Evolutionary conservation across 2,888 invertebrate genomes (phyloP), one percentile per base, ranked within the genome.

Genomic region (Sphaeridia pumilis): DNA sequence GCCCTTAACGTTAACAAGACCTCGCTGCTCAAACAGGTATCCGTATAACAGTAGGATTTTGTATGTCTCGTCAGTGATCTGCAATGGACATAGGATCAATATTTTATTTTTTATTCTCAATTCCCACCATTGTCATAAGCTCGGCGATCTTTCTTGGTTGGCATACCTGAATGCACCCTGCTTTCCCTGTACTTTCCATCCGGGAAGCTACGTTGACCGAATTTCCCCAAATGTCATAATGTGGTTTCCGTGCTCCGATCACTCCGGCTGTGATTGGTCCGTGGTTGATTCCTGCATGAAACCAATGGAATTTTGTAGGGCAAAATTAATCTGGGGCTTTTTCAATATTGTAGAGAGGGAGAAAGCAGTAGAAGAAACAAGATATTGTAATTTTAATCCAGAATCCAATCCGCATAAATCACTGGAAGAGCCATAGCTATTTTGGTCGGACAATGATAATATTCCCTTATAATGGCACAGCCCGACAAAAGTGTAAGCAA

Each of bases 121-220:
- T 34, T 7, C 17, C 20, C 14, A 35, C 21, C 24, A n/a, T 26
- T 24, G 21, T 21, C 22, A 46, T 10, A 46, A 28, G 21, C 36
- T 26, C 26, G 7, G 25, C 14, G 45, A 56, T 56, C 49, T 58
- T 57, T 28, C 58, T 58, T 25, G 58, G 57, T 14, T 21, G 12
- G 22, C 4, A 72, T 67, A 90, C 92, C 82, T 94, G 90, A 67
- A 92, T 86, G 64, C 84, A 87, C 4, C 90, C 90, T 50, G 89
- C 89, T 74, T 90, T 92, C 57, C 95, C 95, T 0, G 94, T 94
- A 68, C 90, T 92, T 70, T 97, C 95, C 95, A 97, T 97, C 43
- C 77, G 76, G 0, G 92, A 92, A 4, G 95, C 93, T 1, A 97
- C 94, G 69, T 97, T 97, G 17, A 94, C 93, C 0, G 93, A 90